A percentile compares a stretch with the other conserved stretches of the same genome.
phyloP scores from a whole-genome alignment of 1,140 invertebrate genomes.

The Varroa destructor region DNA sequence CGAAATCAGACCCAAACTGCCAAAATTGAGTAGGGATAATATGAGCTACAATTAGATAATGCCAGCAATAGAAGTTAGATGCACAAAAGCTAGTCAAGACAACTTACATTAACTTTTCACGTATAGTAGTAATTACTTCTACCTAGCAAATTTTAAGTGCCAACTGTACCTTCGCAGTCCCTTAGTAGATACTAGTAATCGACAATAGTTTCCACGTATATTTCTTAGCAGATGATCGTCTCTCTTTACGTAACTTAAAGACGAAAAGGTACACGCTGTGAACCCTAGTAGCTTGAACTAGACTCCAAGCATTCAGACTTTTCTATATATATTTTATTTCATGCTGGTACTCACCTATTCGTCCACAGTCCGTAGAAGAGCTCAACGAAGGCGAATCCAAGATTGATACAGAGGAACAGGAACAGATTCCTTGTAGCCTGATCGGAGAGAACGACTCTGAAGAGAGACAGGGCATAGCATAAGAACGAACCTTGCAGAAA shows the following conservation, averaged over 20 bases:
- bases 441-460: slow-evolving; percentile 74
- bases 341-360: slow-evolving; percentile 52
- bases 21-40: slow-evolving; percentile 30
- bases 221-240: too few relatives aligned
- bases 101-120: too few relatives aligned
- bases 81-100: slow-evolving; percentile 29
- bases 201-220: too few relatives aligned
- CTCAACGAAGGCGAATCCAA: slow-evolving; percentile 92
- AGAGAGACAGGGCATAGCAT: slow-evolving; percentile 35
- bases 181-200: too few relatives aligned
- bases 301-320: too few relatives aligned
- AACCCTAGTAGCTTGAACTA: too few relatives aligned
- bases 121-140: too few relatives aligned
- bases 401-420: slow-evolving; percentile 80
- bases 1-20: slow-evolving; percentile 66
- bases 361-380: slow-evolving; percentile 87
- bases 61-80: slow-evolving; percentile 38
- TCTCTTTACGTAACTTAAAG: too few relatives aligned
- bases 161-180: too few relatives aligned
- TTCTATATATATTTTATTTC: too few relatives aligned
- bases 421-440: slow-evolving; percentile 84
- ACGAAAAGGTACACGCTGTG: too few relatives aligned
- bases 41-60: not conserved
- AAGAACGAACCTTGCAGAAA: not conserved
- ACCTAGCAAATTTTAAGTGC: too few relatives aligned